Percentiles rank a stretch among this genome's conserved stretches.
Evolutionary conservation across 2,888 invertebrate genomes (phyloP).

Genomic region (Spilarctia lutea): DNA sequence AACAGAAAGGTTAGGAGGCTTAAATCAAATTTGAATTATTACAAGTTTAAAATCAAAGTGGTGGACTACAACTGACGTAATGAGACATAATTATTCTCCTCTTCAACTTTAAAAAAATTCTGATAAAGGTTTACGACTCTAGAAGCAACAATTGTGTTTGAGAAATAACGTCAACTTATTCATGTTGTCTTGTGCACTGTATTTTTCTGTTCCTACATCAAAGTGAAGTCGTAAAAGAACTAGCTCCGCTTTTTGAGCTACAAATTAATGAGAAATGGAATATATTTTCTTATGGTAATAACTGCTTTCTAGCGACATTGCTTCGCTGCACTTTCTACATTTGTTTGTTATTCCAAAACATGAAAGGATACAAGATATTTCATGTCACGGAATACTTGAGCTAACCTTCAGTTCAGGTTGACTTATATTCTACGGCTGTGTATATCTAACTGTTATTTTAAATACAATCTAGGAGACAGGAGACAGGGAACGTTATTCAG

Average conservation of each 20-base stretch:
- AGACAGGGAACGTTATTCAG: not conserved
- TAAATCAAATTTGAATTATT: not conserved
- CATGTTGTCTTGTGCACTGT: slow-evolving; percentile 27
- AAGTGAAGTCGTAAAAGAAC: slow-evolving; percentile 31
- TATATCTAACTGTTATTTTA: no score
- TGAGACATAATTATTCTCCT: not conserved
- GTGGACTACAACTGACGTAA: not conserved
- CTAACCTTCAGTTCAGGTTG: not conserved
- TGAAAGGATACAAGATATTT: no score
- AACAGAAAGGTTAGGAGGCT: not conserved
- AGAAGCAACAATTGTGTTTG: slow-evolving; percentile 33
- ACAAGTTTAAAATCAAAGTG: not conserved
- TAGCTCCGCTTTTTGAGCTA: slow-evolving; percentile 32
- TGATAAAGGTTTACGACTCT: slow-evolving; percentile 46
- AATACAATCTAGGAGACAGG: not conserved
- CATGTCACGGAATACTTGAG: not conserved
- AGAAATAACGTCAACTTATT: slow-evolving; percentile 42
- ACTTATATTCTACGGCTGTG: not conserved
- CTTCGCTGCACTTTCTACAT: not conserved
- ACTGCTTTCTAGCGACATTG: slow-evolving; percentile 13
- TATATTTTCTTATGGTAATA: slow-evolving; percentile 48
- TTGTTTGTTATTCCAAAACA: no score
- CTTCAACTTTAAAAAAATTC: slow-evolving; percentile 19
- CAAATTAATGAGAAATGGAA: slow-evolving; percentile 51
- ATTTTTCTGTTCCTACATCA: slow-evolving; percentile 37